phyloP scores from a whole-genome alignment of 2,113 vertebrate genomes.

The Emydura subglobosa region DNA sequence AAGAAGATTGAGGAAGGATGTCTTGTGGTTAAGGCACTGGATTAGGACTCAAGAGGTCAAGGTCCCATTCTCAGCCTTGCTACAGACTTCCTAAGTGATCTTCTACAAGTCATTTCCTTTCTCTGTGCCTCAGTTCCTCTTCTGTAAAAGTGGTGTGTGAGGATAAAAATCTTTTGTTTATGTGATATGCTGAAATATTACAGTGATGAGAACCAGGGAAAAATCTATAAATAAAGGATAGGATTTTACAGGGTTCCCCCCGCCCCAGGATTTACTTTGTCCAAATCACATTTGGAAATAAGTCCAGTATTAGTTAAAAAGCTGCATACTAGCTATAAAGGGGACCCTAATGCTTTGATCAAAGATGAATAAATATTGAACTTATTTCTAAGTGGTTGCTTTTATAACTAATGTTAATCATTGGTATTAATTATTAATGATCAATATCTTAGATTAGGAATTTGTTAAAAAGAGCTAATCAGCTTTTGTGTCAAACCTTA shows the following conservation, averaged over 20 bases:
- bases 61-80: neutral
- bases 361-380: slow-evolving; percentile 17
- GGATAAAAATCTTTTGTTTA: neutral
- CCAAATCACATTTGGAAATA: neutral
- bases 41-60: neutral
- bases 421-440: neutral
- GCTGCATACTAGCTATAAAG: neutral
- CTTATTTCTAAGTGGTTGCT: neutral
- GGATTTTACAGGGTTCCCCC: neutral
- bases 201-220: neutral
- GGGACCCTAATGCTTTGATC: neutral
- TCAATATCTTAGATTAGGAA: neutral
- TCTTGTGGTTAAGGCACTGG: slow-evolving; percentile 45
- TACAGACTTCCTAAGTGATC: neutral
- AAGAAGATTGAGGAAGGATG: neutral
- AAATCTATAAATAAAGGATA: neutral
- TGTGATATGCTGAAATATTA: neutral
- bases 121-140: neutral
- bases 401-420: neutral
- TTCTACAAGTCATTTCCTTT: neutral
- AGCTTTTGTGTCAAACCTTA: neutral
- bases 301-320: neutral
- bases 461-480: neutral
- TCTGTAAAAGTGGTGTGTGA: neutral
- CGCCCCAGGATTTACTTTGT: neutral